phyloP scores from a whole-genome alignment of 1,140 invertebrate species.

The Bombus huntii region DNA sequence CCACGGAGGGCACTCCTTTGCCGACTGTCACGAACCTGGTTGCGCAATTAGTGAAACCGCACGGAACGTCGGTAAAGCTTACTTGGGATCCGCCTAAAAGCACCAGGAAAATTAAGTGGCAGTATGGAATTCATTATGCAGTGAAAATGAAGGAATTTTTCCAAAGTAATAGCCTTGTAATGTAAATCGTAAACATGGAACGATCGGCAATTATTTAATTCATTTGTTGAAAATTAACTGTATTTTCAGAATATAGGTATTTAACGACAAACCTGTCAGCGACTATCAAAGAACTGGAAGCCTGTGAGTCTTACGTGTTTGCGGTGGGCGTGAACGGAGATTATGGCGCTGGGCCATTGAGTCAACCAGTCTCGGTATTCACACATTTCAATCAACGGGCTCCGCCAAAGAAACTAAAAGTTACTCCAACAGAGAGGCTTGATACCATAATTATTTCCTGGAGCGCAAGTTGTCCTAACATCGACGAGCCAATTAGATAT shows the following conservation, averaged over 20 bases:
- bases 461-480: slow-evolving; percentile 83
- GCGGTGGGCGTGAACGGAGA: slow-evolving; percentile 86
- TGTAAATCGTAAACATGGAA: neutral
- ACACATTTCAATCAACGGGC: slow-evolving; percentile 86
- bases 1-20: slow-evolving; percentile 84
- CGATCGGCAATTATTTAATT: neutral
- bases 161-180: slow-evolving; percentile 75
- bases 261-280: slow-evolving; percentile 84
- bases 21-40: slow-evolving; percentile 82
- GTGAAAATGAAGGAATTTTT: slow-evolving; percentile 81
- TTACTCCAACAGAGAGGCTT: slow-evolving; percentile 80
- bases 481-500: slow-evolving; percentile 83
- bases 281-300: slow-evolving; percentile 85
- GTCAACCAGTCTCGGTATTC: slow-evolving; percentile 81
- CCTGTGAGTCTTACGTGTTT: slow-evolving; percentile 89
- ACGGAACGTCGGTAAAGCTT: slow-evolving; percentile 86
- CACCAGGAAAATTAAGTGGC: slow-evolving; percentile 82
- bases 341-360: slow-evolving; percentile 86
- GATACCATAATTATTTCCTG: slow-evolving; percentile 82
- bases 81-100: slow-evolving; percentile 85
- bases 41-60: slow-evolving; percentile 82
- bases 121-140: slow-evolving; percentile 87
- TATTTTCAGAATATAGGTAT: slow-evolving; percentile 25
- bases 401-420: slow-evolving; percentile 84
- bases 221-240: neutral